phyloP scores from a whole-genome alignment of 2,797 vertebrate genomes.

The Typhlichthys subterraneus region DNA sequence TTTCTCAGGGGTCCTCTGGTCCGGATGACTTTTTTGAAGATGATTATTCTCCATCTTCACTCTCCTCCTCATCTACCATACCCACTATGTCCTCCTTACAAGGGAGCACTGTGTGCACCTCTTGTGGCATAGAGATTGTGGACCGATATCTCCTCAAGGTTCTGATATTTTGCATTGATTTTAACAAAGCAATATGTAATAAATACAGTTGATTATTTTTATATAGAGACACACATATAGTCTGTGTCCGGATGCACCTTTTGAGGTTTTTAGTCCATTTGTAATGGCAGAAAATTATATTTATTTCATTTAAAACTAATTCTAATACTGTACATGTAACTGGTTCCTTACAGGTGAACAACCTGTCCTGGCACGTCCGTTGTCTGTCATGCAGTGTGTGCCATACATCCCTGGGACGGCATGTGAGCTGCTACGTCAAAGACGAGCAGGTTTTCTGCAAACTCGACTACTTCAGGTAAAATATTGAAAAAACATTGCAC shows the following conservation, averaged over 20 bases:
- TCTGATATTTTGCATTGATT: constrained; percentile 15
- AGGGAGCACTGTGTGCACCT: constrained; percentile 82
- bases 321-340: neutral
- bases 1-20: constrained; percentile 67
- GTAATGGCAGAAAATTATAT: neutral
- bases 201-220: too few species aligned
- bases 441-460: constrained; percentile 97
- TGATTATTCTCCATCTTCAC: constrained; percentile 83
- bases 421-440: constrained; percentile 97
- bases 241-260: too few species aligned
- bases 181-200: too few species aligned
- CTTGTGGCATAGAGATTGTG: constrained; percentile 90
- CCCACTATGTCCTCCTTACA: constrained; percentile 66
- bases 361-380: constrained; percentile 94
- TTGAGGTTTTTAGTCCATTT: too few species aligned
- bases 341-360: constrained; percentile 82
- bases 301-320: neutral
- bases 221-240: too few species aligned
- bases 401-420: constrained; percentile 89
- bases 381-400: constrained; percentile 96
- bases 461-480: constrained; percentile 95
- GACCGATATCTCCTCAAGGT: constrained; percentile 97
- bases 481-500: too few species aligned
- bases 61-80: constrained; percentile 78
- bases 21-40: constrained; percentile 87